Conservation (phyloP, 2,888 invertebrate species). For the Melieria picta region DNA sequence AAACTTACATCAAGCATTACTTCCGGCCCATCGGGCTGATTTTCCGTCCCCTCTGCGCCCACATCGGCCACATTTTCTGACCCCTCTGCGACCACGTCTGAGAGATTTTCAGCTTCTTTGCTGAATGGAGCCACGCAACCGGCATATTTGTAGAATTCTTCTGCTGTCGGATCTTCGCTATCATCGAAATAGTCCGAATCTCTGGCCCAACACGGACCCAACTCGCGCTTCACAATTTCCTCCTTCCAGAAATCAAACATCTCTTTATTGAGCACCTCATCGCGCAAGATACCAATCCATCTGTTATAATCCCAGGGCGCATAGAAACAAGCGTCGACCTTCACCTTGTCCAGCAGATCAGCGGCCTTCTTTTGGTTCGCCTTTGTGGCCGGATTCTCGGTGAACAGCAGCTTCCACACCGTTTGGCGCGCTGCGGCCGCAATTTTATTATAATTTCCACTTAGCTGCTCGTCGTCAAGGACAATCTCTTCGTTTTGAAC, state of each 20-base stretch:
- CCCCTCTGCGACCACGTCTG: constrained; percentile 13
- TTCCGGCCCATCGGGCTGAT: neutral
- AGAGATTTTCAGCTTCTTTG: neutral
- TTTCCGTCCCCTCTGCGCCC: neutral
- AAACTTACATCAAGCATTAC: too few species aligned
- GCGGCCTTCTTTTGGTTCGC: constrained; percentile 43
- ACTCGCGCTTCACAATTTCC: constrained; percentile 51
- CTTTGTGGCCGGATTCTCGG: constrained; percentile 21
- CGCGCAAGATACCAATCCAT: constrained; percentile 59
- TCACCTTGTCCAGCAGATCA: constrained; percentile 51
- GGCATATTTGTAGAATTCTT: constrained; percentile 54
- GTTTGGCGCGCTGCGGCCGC: constrained; percentile 47
- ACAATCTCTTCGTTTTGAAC: constrained; percentile 50
- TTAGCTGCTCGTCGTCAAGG: constrained; percentile 42
- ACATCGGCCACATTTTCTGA: neutral
- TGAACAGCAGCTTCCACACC: constrained; percentile 57
- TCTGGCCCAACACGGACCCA: constrained; percentile 57
- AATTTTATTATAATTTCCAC: constrained; percentile 49
- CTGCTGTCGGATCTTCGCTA: constrained; percentile 48
- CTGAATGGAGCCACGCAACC: constrained; percentile 28
- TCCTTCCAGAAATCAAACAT: constrained; percentile 60
- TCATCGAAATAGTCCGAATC: constrained; percentile 60
- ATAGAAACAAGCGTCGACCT: constrained; percentile 64
- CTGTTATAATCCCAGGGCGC: constrained; percentile 58
- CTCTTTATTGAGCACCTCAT: constrained; percentile 51